A percentile compares a stretch with the other conserved stretches of the same genome.
Conservation (phyloP, 1,140 invertebrate genomes). For the Heliconius hewitsoni region DNA sequence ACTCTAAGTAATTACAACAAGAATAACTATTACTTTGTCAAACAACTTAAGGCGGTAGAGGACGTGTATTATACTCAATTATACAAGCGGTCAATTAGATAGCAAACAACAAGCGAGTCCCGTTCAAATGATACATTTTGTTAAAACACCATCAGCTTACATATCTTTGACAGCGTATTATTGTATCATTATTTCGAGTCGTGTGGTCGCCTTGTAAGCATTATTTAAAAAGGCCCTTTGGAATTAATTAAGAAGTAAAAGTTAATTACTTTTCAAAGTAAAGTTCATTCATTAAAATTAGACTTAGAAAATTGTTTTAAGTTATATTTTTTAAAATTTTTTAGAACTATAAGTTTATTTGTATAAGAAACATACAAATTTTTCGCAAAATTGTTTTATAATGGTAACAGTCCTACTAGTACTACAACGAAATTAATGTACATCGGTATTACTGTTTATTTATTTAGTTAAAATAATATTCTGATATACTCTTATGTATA, state of each 20-base stretch:
- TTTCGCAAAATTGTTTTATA: no score
- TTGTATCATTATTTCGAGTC: constrained; percentile 33
- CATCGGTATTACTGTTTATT: no score
- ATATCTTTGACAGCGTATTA: constrained; percentile 31
- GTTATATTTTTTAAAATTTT: no score
- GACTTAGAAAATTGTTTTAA: neutral
- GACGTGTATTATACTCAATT: constrained; percentile 64
- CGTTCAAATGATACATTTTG: constrained; percentile 36
- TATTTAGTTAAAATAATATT: neutral
- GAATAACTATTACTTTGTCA: constrained; percentile 70
- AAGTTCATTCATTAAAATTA: neutral
- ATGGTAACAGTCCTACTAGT: no score
- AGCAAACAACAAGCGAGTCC: constrained; percentile 33
- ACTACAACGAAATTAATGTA: no score
- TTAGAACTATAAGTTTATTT: no score
- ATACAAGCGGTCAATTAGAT: constrained; percentile 59
- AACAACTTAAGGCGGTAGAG: constrained; percentile 62
- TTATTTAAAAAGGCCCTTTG: neutral
- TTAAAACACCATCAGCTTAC: constrained; percentile 35
- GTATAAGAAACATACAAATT: no score
- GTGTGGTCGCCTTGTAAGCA: neutral
- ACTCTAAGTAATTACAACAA: constrained; percentile 74
- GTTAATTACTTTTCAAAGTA: neutral
- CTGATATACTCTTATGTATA: neutral
- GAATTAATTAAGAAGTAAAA: neutral